Evolutionary conservation across 2,113 vertebrate species (phyloP).

Genomic region (Pomatostomus ruficeps): DNA sequence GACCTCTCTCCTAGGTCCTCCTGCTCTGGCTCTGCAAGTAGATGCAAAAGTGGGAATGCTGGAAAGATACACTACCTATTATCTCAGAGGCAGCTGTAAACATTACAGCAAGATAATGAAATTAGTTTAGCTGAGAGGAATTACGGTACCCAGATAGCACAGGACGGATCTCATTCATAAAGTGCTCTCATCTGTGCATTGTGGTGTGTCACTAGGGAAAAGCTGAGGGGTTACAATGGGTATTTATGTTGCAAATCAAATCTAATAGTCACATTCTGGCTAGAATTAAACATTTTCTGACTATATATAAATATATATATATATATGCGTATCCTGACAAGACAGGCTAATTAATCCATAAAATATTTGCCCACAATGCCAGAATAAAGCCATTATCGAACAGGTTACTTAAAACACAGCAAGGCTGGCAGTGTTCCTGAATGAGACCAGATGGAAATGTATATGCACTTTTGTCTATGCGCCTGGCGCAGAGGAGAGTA

Average conservation of each 20-base stretch:
- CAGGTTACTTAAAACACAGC: slow-evolving; percentile 27
- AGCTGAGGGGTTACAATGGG: neutral
- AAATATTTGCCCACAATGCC: slow-evolving; percentile 10
- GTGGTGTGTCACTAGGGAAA: neutral
- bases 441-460: neutral
- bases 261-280: neutral
- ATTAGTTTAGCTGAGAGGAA: slow-evolving; percentile 46
- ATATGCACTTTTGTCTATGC: neutral
- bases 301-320: neutral
- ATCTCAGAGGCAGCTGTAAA: slow-evolving; percentile 43
- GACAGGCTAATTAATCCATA: slow-evolving; percentile 20
- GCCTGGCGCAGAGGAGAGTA: neutral
- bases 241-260: slow-evolving; percentile 41
- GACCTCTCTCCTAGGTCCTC: slow-evolving; percentile 14
- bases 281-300: slow-evolving; percentile 36
- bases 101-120: slow-evolving; percentile 36
- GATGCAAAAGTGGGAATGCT: slow-evolving; percentile 6
- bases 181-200: neutral
- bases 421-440: slow-evolving; percentile 12
- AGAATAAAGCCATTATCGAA: slow-evolving; percentile 31
- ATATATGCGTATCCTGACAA: slow-evolving; percentile 3
- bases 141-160: neutral
- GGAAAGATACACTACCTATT: slow-evolving; percentile 22
- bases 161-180: slow-evolving; percentile 23
- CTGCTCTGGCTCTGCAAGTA: neutral